Evolutionary conservation across 2,113 vertebrate species (phyloP).

Genomic region (Sphyrna mokarran): DNA sequence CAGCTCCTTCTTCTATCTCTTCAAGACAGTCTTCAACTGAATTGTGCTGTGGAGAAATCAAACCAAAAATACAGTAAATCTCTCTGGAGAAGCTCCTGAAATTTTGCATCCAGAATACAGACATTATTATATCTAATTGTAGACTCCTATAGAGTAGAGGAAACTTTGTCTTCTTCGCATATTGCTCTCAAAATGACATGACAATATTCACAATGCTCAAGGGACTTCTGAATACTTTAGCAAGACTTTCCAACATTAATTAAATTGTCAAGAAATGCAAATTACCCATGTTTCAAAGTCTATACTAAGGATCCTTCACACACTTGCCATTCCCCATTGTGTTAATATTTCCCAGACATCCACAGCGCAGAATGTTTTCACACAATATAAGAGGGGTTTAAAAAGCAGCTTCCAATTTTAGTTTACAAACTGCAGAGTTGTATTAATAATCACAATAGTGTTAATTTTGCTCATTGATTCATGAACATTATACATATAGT

Average conservation of each 20-base stretch:
- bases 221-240: not conserved
- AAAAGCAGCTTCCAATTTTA: not conserved
- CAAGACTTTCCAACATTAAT: not conserved
- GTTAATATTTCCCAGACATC: not conserved
- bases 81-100: not conserved
- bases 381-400: not conserved
- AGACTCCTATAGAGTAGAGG: not conserved
- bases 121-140: not conserved
- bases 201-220: not conserved
- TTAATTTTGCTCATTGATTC: not conserved
- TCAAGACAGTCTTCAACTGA: slow-evolving; percentile 90
- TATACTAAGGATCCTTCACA: not conserved
- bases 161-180: not conserved
- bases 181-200: not conserved
- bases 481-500: not conserved
- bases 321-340: not conserved
- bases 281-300: not conserved
- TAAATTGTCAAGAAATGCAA: not conserved
- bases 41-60: slow-evolving; percentile 61
- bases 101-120: not conserved
- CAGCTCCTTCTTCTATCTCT: slow-evolving; percentile 89
- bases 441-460: too few species aligned
- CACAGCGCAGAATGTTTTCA: not conserved
- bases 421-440: too few species aligned
- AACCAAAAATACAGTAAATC: not conserved